Percentiles rank a stretch among this genome's conserved stretches.
Evolutionary conservation across 2,113 vertebrate species (phyloP).

Genomic region (Tetrao urogallus): DNA sequence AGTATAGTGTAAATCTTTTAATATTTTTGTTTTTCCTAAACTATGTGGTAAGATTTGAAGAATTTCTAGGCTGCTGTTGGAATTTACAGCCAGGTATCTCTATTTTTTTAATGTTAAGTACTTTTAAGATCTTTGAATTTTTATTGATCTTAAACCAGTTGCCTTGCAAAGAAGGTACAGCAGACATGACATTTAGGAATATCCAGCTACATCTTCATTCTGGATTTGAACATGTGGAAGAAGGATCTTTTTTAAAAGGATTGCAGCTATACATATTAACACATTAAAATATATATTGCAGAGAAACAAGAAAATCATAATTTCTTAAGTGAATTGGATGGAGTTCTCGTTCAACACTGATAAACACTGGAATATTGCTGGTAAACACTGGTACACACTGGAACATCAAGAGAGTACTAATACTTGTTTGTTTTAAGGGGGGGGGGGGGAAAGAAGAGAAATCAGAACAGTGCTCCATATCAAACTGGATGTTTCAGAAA

Average conservation of each 20-base stretch:
- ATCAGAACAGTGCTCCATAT: fast-evolving
- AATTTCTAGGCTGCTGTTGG: not conserved
- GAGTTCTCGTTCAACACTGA: not conserved
- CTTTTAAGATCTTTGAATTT: not conserved
- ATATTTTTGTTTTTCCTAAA: no score
- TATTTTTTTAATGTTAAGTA: not conserved
- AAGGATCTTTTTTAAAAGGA: not conserved
- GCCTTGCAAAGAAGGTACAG: not conserved
- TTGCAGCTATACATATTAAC: not conserved
- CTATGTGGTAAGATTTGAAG: not conserved
- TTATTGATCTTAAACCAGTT: not conserved
- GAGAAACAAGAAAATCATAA: not conserved
- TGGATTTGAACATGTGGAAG: not conserved
- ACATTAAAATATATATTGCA: not conserved
- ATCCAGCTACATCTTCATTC: not conserved
- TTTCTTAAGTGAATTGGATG: not conserved
- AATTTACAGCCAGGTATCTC: not conserved
- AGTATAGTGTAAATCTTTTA: not conserved
- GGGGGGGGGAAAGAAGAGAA: not conserved
- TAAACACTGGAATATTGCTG: not conserved
- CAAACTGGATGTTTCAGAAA: not conserved
- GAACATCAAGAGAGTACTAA: not conserved
- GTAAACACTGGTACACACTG: not conserved
- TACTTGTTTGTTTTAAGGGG: no score
- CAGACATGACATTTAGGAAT: not conserved